Conservation (phyloP, 2,113 vertebrate species). For the Neodontobutis hainanensis region DNA sequence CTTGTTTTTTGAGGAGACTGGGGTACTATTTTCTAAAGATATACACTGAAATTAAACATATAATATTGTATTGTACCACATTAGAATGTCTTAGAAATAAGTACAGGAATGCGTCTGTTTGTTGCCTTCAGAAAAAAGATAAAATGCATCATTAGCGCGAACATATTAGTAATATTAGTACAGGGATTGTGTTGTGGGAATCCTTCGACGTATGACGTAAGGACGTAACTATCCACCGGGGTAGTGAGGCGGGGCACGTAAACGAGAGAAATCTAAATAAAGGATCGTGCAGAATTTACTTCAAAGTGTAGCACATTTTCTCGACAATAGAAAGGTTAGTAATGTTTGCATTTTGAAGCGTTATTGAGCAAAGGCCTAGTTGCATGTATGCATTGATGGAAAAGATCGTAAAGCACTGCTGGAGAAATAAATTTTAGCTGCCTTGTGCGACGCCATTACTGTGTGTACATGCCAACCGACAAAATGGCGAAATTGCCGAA, state of each 20-base stretch:
- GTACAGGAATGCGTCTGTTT: too few species aligned
- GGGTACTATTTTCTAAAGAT: too few species aligned
- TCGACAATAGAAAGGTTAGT: slow-evolving; percentile 64
- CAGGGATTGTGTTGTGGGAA: slow-evolving; percentile 14
- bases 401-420: neutral
- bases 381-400: slow-evolving; percentile 26
- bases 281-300: slow-evolving; percentile 74
- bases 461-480: slow-evolving; percentile 69
- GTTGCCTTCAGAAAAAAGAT: too few species aligned
- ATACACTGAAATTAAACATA: too few species aligned
- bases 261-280: slow-evolving; percentile 78
- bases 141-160: too few species aligned
- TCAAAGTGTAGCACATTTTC: slow-evolving; percentile 48
- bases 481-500: slow-evolving; percentile 81
- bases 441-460: slow-evolving; percentile 81
- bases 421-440: slow-evolving; percentile 52
- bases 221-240: slow-evolving; percentile 59
- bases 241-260: slow-evolving; percentile 76
- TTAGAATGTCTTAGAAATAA: too few species aligned
- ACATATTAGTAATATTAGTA: too few species aligned
- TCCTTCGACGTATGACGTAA: slow-evolving; percentile 52
- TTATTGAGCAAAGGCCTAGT: neutral
- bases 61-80: too few species aligned
- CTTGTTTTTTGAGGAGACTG: too few species aligned
- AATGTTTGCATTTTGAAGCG: fast-evolving